Evolutionary conservation across 2,113 vertebrate genomes (phyloP).

Genomic region (Lipophrys pholis): DNA sequence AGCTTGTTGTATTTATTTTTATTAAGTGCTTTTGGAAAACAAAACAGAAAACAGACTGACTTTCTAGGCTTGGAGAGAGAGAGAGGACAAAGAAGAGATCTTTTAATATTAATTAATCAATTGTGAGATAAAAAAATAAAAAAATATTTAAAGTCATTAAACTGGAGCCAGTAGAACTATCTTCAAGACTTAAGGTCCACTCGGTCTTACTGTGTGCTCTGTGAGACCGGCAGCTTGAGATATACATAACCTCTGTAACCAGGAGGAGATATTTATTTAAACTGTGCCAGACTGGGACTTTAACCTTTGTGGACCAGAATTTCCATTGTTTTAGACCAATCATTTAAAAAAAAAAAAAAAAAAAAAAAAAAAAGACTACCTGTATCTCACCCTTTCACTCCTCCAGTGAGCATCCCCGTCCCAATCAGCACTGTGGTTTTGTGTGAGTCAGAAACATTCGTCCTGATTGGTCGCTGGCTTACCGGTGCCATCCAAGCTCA

Average conservation of each 20-base stretch:
- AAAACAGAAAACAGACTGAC: slow-evolving; percentile 82
- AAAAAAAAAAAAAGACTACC: slow-evolving; percentile 71
- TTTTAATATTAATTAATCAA: slow-evolving; percentile 92
- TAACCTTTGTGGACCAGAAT: slow-evolving; percentile 79
- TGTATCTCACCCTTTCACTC: slow-evolving; percentile 65
- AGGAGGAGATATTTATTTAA: slow-evolving; percentile 92
- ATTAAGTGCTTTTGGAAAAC: slow-evolving; percentile 86
- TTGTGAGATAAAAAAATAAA: slow-evolving; percentile 74
- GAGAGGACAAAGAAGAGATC: slow-evolving; percentile 78
- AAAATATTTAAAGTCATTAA: slow-evolving; percentile 97
- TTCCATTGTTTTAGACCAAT: slow-evolving; percentile 74
- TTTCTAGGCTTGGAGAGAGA: slow-evolving; percentile 82
- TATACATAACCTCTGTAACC: slow-evolving; percentile 71
- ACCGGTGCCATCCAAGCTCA: slow-evolving; percentile 88
- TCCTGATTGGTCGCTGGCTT: slow-evolving; percentile 87
- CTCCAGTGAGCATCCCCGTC: slow-evolving; percentile 78
- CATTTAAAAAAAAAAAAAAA: slow-evolving; percentile 6
- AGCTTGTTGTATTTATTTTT: slow-evolving; percentile 99
- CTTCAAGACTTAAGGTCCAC: slow-evolving; percentile 89
- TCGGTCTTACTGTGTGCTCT: slow-evolving; percentile 78
- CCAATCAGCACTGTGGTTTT: slow-evolving; percentile 84
- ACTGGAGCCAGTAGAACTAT: slow-evolving; percentile 97
- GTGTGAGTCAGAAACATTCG: slow-evolving; percentile 85
- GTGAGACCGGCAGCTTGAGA: slow-evolving; percentile 88
- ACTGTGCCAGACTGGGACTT: slow-evolving; percentile 87